phyloP scores from a whole-genome alignment of 1,140 invertebrate genomes.

The Zaprionus kolodkinae region DNA sequence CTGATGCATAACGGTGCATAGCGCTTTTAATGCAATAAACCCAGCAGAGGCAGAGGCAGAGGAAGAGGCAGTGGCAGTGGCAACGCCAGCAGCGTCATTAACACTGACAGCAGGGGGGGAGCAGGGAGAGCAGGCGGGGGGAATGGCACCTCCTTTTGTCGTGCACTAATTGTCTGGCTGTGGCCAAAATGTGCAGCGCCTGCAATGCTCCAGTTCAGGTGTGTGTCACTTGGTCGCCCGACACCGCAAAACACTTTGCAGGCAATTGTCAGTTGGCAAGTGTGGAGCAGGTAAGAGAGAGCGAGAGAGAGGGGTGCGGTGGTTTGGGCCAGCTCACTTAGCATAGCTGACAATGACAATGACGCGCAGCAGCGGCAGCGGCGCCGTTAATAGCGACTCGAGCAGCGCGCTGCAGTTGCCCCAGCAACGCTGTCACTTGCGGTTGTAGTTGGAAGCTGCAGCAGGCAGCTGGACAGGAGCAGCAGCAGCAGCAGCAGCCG shows the following conservation, averaged over 20 bases:
- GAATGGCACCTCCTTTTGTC: conserved; percentile 55
- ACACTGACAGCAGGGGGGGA: conserved; percentile 57
- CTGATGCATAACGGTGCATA: conserved; percentile 76
- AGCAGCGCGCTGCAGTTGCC: conserved; percentile 51
- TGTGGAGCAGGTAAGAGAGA: background rate
- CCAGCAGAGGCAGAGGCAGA: conserved; percentile 36
- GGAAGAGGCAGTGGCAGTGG: conserved; percentile 52
- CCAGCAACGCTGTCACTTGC: conserved; percentile 77
- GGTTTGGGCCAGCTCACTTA: conserved; percentile 56
- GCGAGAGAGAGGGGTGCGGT: conserved; percentile 12
- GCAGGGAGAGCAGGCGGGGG: background rate
- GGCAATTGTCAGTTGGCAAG: conserved; percentile 71
- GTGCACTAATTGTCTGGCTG: conserved; percentile 73
- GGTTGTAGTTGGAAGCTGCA: conserved; percentile 43
- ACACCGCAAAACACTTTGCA: conserved; percentile 79
- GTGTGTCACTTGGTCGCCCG: conserved; percentile 75
- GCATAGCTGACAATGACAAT: conserved; percentile 72
- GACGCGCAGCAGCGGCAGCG: conserved; percentile 10
- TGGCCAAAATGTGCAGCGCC: conserved; percentile 75
- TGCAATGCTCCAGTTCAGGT: conserved; percentile 79
- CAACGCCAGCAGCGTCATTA: conserved; percentile 56
- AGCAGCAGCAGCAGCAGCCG: background rate
- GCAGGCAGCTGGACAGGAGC: background rate
- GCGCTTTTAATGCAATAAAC: conserved; percentile 81
- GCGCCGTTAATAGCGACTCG: conserved; percentile 54